These are phyloP conservation scores for Notodonta ziczac DNA, from an alignment of 2,888 invertebrate species.

Conservation along the genomic window DNA sequence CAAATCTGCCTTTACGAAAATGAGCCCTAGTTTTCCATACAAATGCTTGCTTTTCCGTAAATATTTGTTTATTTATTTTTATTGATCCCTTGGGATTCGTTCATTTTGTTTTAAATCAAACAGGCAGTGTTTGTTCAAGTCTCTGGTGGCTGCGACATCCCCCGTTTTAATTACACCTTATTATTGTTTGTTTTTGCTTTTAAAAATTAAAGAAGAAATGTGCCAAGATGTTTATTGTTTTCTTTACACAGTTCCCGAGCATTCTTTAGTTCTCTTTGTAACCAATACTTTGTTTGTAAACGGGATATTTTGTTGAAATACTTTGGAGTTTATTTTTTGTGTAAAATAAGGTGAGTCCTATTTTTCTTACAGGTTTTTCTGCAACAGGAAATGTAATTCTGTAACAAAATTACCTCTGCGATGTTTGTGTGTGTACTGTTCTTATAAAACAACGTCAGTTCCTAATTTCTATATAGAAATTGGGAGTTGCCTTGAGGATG, in stretches of 20 bases:
- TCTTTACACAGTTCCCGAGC: not conserved
- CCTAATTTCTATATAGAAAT: constrained; percentile 17
- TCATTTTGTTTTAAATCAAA: constrained; percentile 32
- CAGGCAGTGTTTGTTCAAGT: constrained; percentile 29
- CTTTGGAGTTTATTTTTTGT: not conserved
- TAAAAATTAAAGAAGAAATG: not conserved
- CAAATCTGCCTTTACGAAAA: not conserved
- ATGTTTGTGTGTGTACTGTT: not conserved
- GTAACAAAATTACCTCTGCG: no score
- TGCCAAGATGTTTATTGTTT: not conserved
- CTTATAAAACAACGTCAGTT: not conserved
- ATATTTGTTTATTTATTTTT: not conserved
- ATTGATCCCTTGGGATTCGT: constrained; percentile 13
- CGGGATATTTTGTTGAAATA: not conserved
- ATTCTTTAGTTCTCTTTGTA: not conserved
- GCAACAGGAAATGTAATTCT: no score
- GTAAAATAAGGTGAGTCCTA: no score
- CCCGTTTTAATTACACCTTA: not conserved
- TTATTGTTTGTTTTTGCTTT: not conserved
- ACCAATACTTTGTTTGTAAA: not conserved
- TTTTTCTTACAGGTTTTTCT: no score
- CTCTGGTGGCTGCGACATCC: constrained; percentile 15
- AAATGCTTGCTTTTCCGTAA: not conserved
- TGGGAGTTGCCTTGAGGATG: constrained; percentile 14
- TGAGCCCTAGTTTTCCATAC: not conserved